Conservation (phyloP, 2,888 invertebrate genomes). For the Cheilosia soror region DNA sequence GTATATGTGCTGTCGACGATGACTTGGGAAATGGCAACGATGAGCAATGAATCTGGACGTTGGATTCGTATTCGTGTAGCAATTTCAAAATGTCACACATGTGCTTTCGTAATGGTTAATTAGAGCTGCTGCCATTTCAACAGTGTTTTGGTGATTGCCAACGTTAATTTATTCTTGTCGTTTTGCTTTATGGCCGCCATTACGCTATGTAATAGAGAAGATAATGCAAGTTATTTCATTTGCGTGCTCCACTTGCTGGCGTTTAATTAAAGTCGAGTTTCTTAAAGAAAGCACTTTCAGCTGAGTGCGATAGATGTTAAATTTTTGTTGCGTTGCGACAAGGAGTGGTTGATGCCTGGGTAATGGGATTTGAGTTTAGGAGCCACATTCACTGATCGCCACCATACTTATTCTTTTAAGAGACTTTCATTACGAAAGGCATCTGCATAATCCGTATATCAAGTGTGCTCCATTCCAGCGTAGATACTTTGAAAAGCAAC, state of each 20-base stretch:
- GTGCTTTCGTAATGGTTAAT: constrained; percentile 73
- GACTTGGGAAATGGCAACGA: constrained; percentile 49
- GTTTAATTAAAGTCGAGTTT: constrained; percentile 29
- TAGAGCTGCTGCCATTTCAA: constrained; percentile 67
- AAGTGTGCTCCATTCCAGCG: not conserved
- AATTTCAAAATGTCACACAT: constrained; percentile 74
- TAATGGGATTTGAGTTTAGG: not conserved
- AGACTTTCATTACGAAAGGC: not conserved
- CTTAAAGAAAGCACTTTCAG: not conserved
- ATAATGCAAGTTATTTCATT: constrained; percentile 72
- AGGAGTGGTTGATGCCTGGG: not conserved
- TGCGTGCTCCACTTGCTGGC: constrained; percentile 36
- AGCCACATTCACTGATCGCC: constrained; percentile 2
- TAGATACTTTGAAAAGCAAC: not conserved
- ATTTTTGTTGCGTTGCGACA: not conserved
- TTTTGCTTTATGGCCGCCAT: constrained; percentile 68
- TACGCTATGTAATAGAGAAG: constrained; percentile 69
- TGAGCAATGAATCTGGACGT: constrained; percentile 72
- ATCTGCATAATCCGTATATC: constrained; percentile 4
- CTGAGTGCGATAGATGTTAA: not conserved
- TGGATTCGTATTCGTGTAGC: constrained; percentile 67
- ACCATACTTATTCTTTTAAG: not conserved
- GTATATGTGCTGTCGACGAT: constrained; percentile 18
- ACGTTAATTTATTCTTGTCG: constrained; percentile 72
- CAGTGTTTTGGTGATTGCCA: constrained; percentile 68